These are phyloP conservation scores for Caracal caracal DNA, from an alignment of 2,113 vertebrate genomes.

Conservation along the genomic window DNA sequence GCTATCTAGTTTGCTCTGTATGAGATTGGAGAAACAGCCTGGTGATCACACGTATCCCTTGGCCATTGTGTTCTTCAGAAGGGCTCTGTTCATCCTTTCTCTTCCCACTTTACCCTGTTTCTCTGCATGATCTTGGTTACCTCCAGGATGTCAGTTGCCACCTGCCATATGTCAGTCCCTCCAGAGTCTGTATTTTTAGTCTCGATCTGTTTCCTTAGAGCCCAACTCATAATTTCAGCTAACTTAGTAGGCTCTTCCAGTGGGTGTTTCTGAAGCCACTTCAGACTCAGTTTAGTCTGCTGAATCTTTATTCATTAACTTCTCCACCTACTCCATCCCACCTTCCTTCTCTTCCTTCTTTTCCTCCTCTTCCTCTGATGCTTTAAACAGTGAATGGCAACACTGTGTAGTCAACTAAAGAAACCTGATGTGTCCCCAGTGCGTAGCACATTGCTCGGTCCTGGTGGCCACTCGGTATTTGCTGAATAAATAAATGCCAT, in stretches of 20 bases:
- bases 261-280: not conserved
- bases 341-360: not conserved
- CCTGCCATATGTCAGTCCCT: not conserved
- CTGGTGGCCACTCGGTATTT: not conserved
- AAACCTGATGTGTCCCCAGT: not conserved
- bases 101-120: not conserved
- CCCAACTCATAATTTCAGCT: not conserved
- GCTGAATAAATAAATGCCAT: not conserved
- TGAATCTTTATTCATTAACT: conserved; percentile 6
- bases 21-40: not conserved
- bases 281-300: not conserved
- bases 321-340: not conserved
- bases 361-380: not conserved
- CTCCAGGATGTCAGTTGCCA: not conserved
- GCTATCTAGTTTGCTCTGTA: not conserved
- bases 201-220: not conserved
- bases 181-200: conserved; percentile 24
- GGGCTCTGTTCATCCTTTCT: not conserved
- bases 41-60: not conserved
- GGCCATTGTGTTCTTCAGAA: not conserved
- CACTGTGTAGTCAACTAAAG: not conserved
- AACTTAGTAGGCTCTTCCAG: not conserved
- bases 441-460: not conserved
- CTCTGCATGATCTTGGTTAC: not conserved
- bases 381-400: not conserved